A percentile compares a stretch with the other conserved stretches of the same genome.
Conservation (phyloP, 2,113 vertebrate species). For the Aspidoscelis tigris region DNA sequence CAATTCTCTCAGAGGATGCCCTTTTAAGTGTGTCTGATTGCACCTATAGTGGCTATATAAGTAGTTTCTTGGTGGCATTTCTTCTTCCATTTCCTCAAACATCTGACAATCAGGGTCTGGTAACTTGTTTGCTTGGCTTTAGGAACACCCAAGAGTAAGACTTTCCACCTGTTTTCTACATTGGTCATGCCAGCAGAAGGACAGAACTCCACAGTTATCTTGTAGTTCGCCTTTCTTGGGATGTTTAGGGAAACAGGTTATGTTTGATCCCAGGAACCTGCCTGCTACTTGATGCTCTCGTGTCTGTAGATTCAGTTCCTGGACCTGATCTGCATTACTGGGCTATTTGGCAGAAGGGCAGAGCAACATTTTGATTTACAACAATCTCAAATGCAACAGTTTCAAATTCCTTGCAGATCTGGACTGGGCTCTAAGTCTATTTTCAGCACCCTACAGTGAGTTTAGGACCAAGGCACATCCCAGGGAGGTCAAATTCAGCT, state of each 20-base stretch:
- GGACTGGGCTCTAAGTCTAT: neutral
- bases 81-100: constrained; percentile 77
- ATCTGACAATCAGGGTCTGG: constrained; percentile 67
- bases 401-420: neutral
- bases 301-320: neutral
- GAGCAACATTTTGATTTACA: neutral
- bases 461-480: neutral
- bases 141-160: constrained; percentile 45
- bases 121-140: neutral
- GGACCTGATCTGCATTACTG: neutral
- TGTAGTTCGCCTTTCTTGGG: neutral
- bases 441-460: neutral
- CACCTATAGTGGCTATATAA: constrained; percentile 36
- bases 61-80: constrained; percentile 78
- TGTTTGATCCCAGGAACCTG: neutral
- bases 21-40: too few species aligned
- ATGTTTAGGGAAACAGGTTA: neutral
- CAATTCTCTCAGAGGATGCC: too few species aligned
- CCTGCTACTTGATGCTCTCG: neutral
- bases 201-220: neutral
- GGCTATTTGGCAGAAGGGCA: neutral
- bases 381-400: neutral
- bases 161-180: constrained; percentile 36
- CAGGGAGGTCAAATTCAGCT: neutral
- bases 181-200: constrained; percentile 8